phyloP scores from a whole-genome alignment of 2,797 vertebrate genomes.

The Capromys pilorides region DNA sequence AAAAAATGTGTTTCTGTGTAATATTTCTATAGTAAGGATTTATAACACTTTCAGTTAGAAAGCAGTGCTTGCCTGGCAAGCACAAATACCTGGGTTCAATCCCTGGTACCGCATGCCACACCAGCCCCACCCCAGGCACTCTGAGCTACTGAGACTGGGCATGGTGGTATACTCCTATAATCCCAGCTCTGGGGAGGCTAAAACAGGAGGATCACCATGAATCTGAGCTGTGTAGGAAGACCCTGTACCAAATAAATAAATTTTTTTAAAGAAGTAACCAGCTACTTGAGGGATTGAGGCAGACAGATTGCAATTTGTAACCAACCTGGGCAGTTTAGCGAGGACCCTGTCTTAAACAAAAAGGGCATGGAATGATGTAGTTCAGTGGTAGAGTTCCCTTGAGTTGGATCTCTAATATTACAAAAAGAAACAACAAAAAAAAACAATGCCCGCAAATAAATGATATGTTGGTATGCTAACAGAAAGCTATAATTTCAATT shows the following conservation, averaged over 20 bases:
- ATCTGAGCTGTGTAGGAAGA: too few species aligned
- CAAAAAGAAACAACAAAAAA: background rate
- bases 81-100: too few species aligned
- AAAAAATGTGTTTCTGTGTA: constrained; percentile 23
- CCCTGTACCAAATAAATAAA: too few species aligned
- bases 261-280: background rate
- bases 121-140: too few species aligned
- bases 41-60: constrained; percentile 34
- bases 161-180: background rate
- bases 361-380: background rate
- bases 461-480: background rate
- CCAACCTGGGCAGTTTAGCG: background rate
- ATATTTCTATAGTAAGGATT: constrained; percentile 3
- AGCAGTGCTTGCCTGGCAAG: background rate
- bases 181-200: background rate
- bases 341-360: background rate
- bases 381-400: background rate
- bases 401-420: background rate
- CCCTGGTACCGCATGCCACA: too few species aligned
- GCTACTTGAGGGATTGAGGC: background rate
- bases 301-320: background rate
- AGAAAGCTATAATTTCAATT: constrained; percentile 2
- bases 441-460: background rate
- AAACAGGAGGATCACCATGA: too few species aligned
- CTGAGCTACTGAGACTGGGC: too few species aligned